phyloP scores from a whole-genome alignment of 2,797 vertebrate species.

The Typhlichthys subterraneus region DNA sequence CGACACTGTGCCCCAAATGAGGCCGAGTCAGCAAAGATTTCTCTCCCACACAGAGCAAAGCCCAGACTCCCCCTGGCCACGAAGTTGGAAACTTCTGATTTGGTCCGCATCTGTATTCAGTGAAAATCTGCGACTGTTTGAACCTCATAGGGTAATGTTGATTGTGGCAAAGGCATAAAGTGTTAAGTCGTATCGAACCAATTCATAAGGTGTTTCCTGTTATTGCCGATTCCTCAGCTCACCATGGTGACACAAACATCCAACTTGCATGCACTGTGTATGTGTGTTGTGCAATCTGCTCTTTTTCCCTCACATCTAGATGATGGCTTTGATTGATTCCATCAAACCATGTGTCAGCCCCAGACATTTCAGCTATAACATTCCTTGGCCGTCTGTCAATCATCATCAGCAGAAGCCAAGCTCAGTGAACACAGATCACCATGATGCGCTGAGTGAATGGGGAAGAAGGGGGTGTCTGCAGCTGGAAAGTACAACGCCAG shows the following conservation, averaged over 20 bases:
- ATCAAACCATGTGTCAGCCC: neutral
- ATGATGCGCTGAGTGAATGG: too few species aligned
- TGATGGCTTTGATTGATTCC: conserved; percentile 23
- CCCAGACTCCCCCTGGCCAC: conserved; percentile 50
- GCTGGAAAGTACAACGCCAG: conserved; percentile 6
- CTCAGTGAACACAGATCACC: conserved; percentile 18
- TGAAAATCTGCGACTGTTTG: conserved; percentile 27
- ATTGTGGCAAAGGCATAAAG: conserved; percentile 14
- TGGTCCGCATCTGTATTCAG: conserved; percentile 49
- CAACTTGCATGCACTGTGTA: neutral
- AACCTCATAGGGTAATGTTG: conserved; percentile 20
- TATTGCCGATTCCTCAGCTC: neutral
- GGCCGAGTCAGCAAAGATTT: conserved; percentile 64
- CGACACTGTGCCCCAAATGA: conserved; percentile 23
- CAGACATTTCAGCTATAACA: conserved; percentile 3
- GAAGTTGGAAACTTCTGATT: conserved; percentile 56
- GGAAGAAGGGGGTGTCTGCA: neutral
- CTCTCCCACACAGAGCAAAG: conserved; percentile 55
- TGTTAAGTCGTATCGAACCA: conserved; percentile 23
- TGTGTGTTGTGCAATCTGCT: neutral
- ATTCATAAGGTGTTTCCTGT: conserved; percentile 17
- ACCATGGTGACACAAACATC: neutral
- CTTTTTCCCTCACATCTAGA: neutral
- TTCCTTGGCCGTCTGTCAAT: conserved; percentile 14
- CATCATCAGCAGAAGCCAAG: conserved; percentile 18